Evolutionary conservation across 1,140 invertebrate species (phyloP).

Genomic region (Drosophila jambulina): DNA sequence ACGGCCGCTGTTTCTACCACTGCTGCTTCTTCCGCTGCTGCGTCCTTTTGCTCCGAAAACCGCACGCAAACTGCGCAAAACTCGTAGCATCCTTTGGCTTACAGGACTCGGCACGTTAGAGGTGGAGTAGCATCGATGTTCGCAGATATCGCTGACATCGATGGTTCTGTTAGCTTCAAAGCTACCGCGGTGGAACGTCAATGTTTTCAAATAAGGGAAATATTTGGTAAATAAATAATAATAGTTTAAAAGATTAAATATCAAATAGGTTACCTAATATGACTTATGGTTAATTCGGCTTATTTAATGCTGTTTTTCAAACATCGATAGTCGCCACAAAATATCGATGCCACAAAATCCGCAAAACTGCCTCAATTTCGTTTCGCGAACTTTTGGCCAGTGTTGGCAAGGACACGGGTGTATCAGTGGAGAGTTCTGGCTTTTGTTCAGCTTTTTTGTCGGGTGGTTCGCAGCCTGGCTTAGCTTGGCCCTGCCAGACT

Average conservation of each 20-base stretch:
- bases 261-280: too few relatives aligned
- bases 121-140: slow-evolving; percentile 2
- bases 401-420: neutral
- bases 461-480: slow-evolving; percentile 3
- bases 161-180: neutral
- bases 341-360: neutral
- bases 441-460: neutral
- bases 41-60: slow-evolving; percentile 77
- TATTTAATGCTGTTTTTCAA: neutral
- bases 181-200: too few relatives aligned
- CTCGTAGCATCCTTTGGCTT: slow-evolving; percentile 72
- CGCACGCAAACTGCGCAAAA: slow-evolving; percentile 81
- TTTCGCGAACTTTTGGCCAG: neutral
- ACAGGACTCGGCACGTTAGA: slow-evolving; percentile 60
- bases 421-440: slow-evolving; percentile 18
- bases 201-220: neutral
- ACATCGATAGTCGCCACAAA: neutral
- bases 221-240: neutral
- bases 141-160: neutral
- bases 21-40: slow-evolving; percentile 57
- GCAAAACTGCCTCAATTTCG: slow-evolving; percentile 1
- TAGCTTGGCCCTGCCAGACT: neutral
- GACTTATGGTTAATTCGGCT: neutral
- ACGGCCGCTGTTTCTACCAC: slow-evolving; percentile 3
- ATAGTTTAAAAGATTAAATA: too few relatives aligned